Base-by-base conservation (phyloP, 2,113 vertebrate species). In the Pseudonaja textilis region DNA sequence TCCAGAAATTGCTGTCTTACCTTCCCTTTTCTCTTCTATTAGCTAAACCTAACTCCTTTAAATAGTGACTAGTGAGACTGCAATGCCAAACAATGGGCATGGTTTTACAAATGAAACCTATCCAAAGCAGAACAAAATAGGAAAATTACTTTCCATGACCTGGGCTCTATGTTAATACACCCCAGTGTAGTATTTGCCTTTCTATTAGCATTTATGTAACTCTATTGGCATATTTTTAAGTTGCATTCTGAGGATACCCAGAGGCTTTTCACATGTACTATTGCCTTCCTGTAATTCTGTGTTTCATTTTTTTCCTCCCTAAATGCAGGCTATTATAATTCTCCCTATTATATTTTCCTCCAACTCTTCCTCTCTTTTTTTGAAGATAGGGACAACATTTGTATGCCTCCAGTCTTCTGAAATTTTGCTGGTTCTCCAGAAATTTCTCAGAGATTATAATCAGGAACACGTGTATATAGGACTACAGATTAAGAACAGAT, bases 381-480 rank as follows among this genome's bases (percentile, higher is more conserved):
- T 39, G 74, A 81, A 81, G 34, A 22, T 42, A 39, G 34, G 74
- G 34, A 20, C 69, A 39, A 42, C 18, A 42, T 22, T 81, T 81
- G 34, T 22, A 42, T 18, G 3, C 34, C 34, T 81, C 34, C 74
- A 87, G 85, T 50, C 45, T 87, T 87, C 23, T 50, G 22, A 34
- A 50, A 25, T 50, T 87, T 26, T 42, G 50, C 85, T 47, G 85
- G 11, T 87, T 87, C 9, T 55, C 18, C 26, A n/a, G 26, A 54
- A 95, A 94, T 81, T 26, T 81, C 34, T 81, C 74, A 81, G 7
- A 42, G 64, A 16, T 69, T 34, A 69, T n/a, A 81, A 39, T 42
- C n/a, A 81, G 74, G 18, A 90, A 93, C 81, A 92, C 64, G 81
- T 93, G 87, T 93, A 50, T 81, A 93, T 22, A 42, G 0, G 45